Evolutionary conservation across 2,113 vertebrate species (phyloP).

Genomic region (Lagopus muta): DNA sequence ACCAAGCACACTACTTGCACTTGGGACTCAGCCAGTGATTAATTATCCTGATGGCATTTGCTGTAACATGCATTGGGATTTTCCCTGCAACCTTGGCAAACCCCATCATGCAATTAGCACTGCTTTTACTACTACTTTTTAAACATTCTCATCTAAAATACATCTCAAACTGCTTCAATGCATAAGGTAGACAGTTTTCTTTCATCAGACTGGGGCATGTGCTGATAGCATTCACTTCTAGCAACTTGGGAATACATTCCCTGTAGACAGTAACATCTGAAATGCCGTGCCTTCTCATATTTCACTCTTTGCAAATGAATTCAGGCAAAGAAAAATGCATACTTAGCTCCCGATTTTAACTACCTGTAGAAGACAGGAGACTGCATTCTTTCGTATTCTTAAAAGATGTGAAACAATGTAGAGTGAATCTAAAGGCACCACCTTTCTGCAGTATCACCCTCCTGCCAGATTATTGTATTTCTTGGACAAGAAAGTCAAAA

Average conservation of each 20-base stretch:
- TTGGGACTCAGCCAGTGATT: not conserved
- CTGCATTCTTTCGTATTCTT: not conserved
- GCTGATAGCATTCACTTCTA: not conserved
- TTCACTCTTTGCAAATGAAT: not conserved
- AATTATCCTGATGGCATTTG: not conserved
- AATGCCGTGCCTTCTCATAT: not conserved
- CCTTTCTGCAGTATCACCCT: not conserved
- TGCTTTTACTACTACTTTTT: conserved; percentile 23
- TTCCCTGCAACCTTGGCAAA: conserved; percentile 25
- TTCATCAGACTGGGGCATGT: not conserved
- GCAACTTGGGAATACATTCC: not conserved
- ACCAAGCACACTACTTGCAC: not conserved
- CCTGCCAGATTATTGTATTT: not conserved
- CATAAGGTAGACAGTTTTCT: not conserved
- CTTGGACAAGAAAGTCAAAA: not conserved
- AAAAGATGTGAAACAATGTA: accelerated
- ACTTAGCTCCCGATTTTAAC: not conserved
- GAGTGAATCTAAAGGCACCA: not conserved
- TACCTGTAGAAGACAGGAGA: not conserved
- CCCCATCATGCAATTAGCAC: not conserved
- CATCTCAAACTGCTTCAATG: not conserved
- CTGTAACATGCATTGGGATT: not conserved
- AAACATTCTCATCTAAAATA: not conserved
- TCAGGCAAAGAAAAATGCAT: not conserved
- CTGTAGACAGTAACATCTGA: not conserved